Base-by-base conservation (phyloP, 2,888 invertebrate genomes). In the Lasius platythorax region DNA sequence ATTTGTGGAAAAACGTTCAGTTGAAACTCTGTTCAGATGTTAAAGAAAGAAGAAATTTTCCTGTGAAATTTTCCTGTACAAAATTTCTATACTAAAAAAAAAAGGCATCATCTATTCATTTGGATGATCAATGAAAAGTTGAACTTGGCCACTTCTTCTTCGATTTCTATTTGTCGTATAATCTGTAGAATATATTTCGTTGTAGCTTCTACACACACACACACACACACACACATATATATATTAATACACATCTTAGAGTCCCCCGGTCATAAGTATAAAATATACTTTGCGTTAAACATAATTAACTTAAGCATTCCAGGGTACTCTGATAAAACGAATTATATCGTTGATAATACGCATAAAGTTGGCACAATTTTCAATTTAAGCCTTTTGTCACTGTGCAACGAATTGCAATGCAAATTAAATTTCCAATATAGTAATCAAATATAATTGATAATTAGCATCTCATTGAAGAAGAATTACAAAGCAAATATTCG, bases 271-370 rank as follows among this genome's bases (percentile, higher is more conserved):
- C 23, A 46, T 37, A 76, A 50, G 3, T 66, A 23, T 37, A 76
- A n/a, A 50, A 28, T 30, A 66, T 67, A 66, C 50, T 50, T 33
- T 37, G 23, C 15, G 18, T 63, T 30, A 33, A 63, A 23, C 2
- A 58, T 58, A 66, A 67, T 33, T 23, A 64, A 46, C 33, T 46
- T 61, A 73, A 73, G 28, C 18, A 58, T 37, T 40, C 28, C 64
- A 75, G 64, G 28, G 43, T 63, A 63, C 3, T 46, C 46, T 15
- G 28, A 73, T 73, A 73, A 58, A 30, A 28, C 28, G 28, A 30
- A 6, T 33, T 43, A 43, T 33, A 28, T 9, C 15, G 4, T 53
- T 18, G 1, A 28, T 61, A 4, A 18, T 28, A 28, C 12, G 23
- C n/a, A 9, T 15, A 8, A 61, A 74, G 8, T 28, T n/a, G 28